Evolutionary conservation across 2,888 invertebrate species (phyloP), one percentile per base, ranked within the genome.

Genomic region (Parnassius apollo): DNA sequence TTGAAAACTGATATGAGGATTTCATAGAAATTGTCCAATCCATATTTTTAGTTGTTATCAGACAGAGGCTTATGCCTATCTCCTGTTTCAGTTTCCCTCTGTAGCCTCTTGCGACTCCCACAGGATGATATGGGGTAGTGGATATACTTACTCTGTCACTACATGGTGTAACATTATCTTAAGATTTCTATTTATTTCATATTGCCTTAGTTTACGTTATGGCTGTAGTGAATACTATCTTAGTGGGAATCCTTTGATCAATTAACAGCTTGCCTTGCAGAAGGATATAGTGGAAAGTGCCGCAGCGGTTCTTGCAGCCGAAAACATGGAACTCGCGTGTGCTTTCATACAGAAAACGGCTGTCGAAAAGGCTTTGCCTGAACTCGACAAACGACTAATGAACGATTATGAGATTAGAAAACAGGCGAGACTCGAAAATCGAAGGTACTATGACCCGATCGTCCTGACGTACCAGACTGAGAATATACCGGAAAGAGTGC

Each of bases 331-430:
- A 82, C 88, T 99, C 50, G 98, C 98, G 0, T 98, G 98, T 81
- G 98, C 98, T 62, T 98, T 98, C 80, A 97, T 99, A 61, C 99
- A 99, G 84, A 99, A 99, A 83, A 98, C 98, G 0, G 98, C 99
- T 0, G 98, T 99, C 2, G 99, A 99, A 80, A 98, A 98, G 78
- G 98, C 99, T 0, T 94, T 99, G 22, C 96, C 97, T 0, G 99
- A 99, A 85, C 96, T 99, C 78, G 99, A 99, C 85, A 98, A 99
- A 76, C 93, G 98, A 61, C 90, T 99, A 4, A 92, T 96, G 69
- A 94, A 94, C 76, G 99, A 99, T 78, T 98, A 96, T 81, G 99
- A 99, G 78, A 88, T 96, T 65, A 93, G 99, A 50, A 98, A 98
- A 82, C 93, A 96, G 53, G 97, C 99, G 0, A 94, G 98, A 25